Conservation (phyloP, 2,797 vertebrate species). For the Pseudomugil tenellus region DNA sequence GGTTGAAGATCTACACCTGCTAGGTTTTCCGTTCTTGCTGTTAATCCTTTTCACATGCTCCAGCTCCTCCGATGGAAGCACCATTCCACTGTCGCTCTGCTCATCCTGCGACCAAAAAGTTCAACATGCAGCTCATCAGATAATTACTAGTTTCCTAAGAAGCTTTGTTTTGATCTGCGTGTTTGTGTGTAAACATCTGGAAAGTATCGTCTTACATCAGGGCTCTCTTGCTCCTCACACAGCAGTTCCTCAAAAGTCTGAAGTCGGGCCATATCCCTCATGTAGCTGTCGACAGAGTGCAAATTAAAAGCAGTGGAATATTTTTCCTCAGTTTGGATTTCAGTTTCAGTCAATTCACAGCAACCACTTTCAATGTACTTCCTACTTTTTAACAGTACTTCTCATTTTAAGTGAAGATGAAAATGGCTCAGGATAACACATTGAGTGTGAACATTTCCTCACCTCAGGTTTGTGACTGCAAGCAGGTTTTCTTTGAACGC, state of each 20-base stretch:
- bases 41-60: constrained; percentile 84
- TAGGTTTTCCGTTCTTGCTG: constrained; percentile 67
- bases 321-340: constrained; percentile 19
- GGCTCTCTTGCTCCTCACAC: constrained; percentile 67
- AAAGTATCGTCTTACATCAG: constrained; percentile 74
- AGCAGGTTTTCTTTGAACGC: constrained; percentile 57
- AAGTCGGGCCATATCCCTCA: constrained; percentile 82
- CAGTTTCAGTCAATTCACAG: constrained; percentile 10
- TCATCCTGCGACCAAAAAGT: constrained; percentile 82
- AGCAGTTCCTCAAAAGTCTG: constrained; percentile 89
- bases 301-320: constrained; percentile 2
- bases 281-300: constrained; percentile 80
- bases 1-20: constrained; percentile 66
- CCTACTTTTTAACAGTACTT: not conserved
- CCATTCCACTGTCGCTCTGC: constrained; percentile 86
- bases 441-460: constrained; percentile 13
- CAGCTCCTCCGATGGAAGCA: constrained; percentile 87
- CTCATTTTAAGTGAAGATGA: not conserved
- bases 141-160: too few species aligned
- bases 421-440: not conserved
- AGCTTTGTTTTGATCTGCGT: not conserved
- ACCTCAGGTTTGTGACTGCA: constrained; percentile 78
- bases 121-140: not conserved
- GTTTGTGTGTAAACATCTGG: constrained; percentile 14
- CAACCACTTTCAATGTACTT: constrained; percentile 9